Evolutionary conservation across 2,113 vertebrate species (phyloP).

Genomic region (Spheniscus mendiculus): DNA sequence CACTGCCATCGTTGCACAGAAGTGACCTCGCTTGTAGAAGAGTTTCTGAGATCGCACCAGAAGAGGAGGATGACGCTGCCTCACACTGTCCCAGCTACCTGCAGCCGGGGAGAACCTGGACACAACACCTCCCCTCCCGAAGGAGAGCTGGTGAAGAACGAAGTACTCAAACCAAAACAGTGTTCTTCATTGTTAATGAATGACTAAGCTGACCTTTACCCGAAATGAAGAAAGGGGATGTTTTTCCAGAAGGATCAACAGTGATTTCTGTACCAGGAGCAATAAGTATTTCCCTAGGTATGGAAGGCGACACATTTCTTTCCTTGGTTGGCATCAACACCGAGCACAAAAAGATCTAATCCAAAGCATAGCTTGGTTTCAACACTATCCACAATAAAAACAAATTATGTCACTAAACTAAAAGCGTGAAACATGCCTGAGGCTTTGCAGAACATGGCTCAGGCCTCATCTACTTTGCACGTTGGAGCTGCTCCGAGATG

Average conservation of each 20-base stretch:
- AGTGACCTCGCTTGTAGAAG: not conserved
- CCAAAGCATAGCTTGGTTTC: not conserved
- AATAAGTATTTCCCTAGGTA: not conserved
- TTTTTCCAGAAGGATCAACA: not conserved
- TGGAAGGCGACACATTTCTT: not conserved
- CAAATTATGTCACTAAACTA: not conserved
- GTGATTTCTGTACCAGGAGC: not conserved
- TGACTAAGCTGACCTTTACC: constrained; percentile 42
- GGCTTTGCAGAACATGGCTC: constrained; percentile 20
- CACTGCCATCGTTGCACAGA: not conserved
- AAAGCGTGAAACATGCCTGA: not conserved
- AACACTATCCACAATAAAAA: not conserved
- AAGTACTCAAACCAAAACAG: not conserved
- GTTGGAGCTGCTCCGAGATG: not conserved
- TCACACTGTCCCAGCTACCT: not conserved
- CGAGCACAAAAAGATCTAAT: not conserved
- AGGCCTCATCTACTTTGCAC: not conserved
- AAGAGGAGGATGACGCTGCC: not conserved
- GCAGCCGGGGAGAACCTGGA: not conserved
- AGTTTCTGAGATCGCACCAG: not conserved
- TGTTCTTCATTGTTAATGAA: not conserved
- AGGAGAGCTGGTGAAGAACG: not conserved
- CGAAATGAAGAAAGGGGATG: not conserved
- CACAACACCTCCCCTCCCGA: rapidly evolving
- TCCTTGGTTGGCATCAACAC: not conserved